phyloP scores from a whole-genome alignment of 1,140 invertebrate genomes.

The Camponotus floridanus region DNA sequence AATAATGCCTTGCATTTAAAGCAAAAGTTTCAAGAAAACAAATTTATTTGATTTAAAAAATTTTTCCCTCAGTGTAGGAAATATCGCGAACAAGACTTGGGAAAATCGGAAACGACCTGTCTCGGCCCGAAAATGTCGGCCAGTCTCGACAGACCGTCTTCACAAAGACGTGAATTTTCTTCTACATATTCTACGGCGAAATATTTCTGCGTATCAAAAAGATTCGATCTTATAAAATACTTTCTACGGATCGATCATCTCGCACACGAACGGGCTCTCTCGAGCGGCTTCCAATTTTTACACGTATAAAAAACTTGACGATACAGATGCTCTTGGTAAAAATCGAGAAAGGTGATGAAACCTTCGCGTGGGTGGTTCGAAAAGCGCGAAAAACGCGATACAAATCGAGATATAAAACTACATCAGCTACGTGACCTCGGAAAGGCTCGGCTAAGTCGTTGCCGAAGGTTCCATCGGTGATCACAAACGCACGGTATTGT shows the following conservation, averaged over 20 bases:
- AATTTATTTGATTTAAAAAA: too few relatives aligned
- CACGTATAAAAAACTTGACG: slow-evolving; percentile 42
- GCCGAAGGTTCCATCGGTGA: slow-evolving; percentile 63
- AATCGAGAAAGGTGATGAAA: slow-evolving; percentile 5
- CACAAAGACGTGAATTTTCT: background rate
- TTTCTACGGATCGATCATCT: slow-evolving; percentile 45
- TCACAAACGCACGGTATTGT: slow-evolving; percentile 37
- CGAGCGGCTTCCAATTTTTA: slow-evolving; percentile 5
- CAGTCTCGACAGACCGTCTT: background rate
- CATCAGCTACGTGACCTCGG: slow-evolving; percentile 23
- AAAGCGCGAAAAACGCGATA: slow-evolving; percentile 27
- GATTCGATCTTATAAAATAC: slow-evolving; percentile 67
- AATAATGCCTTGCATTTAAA: too few relatives aligned
- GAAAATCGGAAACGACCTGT: background rate
- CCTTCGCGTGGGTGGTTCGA: slow-evolving; percentile 18
- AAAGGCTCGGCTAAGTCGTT: slow-evolving; percentile 48
- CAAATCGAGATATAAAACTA: slow-evolving; percentile 67
- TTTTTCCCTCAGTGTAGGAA: too few relatives aligned
- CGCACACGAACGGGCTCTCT: slow-evolving; percentile 33
- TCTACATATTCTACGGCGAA: slow-evolving; percentile 11
- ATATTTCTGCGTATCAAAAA: slow-evolving; percentile 65
- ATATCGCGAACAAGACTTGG: background rate
- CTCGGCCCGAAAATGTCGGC: background rate
- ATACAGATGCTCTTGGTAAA: slow-evolving; percentile 23
- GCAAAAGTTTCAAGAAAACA: too few relatives aligned